Percentiles rank a stretch among this genome's conserved stretches.
Conservation (phyloP, 2,888 invertebrate genomes). For the Epinotia bilunana region DNA sequence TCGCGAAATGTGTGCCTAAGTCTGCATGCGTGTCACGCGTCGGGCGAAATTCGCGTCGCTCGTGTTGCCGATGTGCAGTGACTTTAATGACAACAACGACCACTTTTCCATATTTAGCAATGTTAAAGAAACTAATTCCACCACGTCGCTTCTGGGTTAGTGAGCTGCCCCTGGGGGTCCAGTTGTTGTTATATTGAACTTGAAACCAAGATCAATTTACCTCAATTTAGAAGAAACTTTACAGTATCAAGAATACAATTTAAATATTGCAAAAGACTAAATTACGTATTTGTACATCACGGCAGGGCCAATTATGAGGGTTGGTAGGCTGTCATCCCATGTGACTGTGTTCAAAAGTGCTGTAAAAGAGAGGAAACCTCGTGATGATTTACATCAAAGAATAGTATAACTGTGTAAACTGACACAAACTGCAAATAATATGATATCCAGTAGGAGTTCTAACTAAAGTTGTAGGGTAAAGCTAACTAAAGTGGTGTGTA, state of each 20-base stretch:
- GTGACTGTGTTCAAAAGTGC: too few relatives aligned
- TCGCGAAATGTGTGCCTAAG: slow-evolving; percentile 58
- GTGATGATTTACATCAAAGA: too few relatives aligned
- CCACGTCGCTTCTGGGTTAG: slow-evolving; percentile 32
- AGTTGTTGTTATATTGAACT: slow-evolving; percentile 24
- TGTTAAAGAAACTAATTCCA: slow-evolving; percentile 30
- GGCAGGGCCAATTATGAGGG: neutral
- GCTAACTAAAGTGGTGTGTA: too few relatives aligned
- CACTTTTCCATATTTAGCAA: slow-evolving; percentile 38
- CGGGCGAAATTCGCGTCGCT: slow-evolving; percentile 68
- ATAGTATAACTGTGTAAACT: neutral
- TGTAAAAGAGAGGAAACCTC: too few relatives aligned
- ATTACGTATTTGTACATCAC: slow-evolving; percentile 11
- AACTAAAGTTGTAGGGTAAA: too few relatives aligned
- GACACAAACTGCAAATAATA: neutral
- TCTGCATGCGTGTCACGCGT: slow-evolving; percentile 64
- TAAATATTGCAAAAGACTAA: neutral
- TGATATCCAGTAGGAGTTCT: neutral
- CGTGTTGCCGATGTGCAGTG: slow-evolving; percentile 61
- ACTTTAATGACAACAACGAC: slow-evolving; percentile 49
- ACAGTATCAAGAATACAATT: neutral
- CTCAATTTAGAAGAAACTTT: slow-evolving; percentile 1
- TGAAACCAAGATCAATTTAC: slow-evolving; percentile 22
- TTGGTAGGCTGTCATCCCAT: too few relatives aligned
- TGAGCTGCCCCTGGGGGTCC: slow-evolving; percentile 29